Base-by-base conservation (phyloP, 2,113 vertebrate genomes). In the Lycocorax pyrrhopterus region DNA sequence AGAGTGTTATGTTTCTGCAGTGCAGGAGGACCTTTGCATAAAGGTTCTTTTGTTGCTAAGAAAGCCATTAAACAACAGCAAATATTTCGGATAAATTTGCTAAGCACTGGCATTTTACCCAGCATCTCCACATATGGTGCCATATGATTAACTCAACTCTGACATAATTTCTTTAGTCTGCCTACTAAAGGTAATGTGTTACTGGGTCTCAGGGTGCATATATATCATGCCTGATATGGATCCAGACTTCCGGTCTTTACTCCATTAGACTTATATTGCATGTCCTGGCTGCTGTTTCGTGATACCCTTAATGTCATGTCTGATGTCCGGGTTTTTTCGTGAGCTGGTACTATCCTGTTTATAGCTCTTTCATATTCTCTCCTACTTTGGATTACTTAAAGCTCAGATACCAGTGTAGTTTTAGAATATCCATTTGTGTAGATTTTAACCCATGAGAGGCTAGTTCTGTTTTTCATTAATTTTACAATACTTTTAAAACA, bases 281-380 rank as follows among this genome's bases (percentile, higher is more conserved):
- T 3, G 7, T 58, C 7, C 16, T 69, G 29, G 8, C 12, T 91
- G 43, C 12, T 32, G 7, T 53, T 69, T 75, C 13, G 13, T 29
- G 14, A 23, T 35, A 64, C 3, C 6, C 6, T 46, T 77, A 16
- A 5, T 32, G 23, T 25, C 17, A 9, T 23, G 3, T 56, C 41
- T 83, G 6, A 2, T 39, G 14, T 71, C 10, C 3, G 1, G 2
- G 7, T 0, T 26, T 71, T 64, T 53, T 37, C 9, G 4, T 10
- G 4, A 30, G 4, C 5, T 35, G 33, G 5, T 25, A 3, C 8
- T 74, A 14, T 7, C 21, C 19, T 55, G 7, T 55, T 84, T 51
- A 26, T 32, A 79, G 14, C 1, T 68, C 25, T 72, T 82, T 25
- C 7, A 16, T 7, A 17, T 30, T 63, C 2, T 68, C 22, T 78